A percentile compares a stretch with the other conserved stretches of the same genome.
Conservation (phyloP, 1,140 invertebrate species). For the Papilio helenus region DNA sequence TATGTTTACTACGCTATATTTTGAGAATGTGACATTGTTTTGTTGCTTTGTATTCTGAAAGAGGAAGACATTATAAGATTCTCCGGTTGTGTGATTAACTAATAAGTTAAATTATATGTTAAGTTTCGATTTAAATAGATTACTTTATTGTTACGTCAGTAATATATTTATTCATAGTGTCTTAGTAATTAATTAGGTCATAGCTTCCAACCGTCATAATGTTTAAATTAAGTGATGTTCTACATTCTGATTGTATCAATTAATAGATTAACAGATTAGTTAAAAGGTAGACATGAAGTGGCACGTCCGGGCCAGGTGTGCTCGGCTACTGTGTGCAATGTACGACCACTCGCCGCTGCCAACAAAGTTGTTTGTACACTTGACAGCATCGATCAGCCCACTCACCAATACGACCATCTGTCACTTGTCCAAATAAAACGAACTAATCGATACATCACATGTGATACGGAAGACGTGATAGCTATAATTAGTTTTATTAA, state of each 20-base stretch:
- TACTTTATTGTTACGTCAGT: no score
- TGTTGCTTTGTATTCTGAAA: background rate
- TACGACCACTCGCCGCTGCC: slow-evolving; percentile 51
- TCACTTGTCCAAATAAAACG: slow-evolving; percentile 42
- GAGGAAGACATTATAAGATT: background rate
- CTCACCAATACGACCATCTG: slow-evolving; percentile 53
- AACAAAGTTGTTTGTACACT: slow-evolving; percentile 63
- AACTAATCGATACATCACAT: slow-evolving; percentile 32
- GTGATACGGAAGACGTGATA: background rate
- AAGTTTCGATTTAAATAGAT: no score
- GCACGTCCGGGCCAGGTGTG: slow-evolving; percentile 61
- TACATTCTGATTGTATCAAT: slow-evolving; percentile 15
- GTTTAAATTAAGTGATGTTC: slow-evolving; percentile 22
- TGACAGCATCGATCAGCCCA: slow-evolving; percentile 60
- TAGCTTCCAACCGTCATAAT: background rate
- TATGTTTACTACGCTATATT: slow-evolving; percentile 7
- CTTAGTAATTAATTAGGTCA: background rate
- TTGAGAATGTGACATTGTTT: slow-evolving; percentile 6
- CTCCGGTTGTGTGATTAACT: no score
- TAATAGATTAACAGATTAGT: slow-evolving; percentile 33
- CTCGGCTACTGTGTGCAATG: slow-evolving; percentile 57
- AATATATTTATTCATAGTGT: background rate
- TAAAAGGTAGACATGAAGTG: slow-evolving; percentile 28
- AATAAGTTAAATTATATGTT: no score
- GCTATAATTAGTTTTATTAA: background rate